phyloP scores from a whole-genome alignment of 2,113 vertebrate species.

The Tetrao urogallus region DNA sequence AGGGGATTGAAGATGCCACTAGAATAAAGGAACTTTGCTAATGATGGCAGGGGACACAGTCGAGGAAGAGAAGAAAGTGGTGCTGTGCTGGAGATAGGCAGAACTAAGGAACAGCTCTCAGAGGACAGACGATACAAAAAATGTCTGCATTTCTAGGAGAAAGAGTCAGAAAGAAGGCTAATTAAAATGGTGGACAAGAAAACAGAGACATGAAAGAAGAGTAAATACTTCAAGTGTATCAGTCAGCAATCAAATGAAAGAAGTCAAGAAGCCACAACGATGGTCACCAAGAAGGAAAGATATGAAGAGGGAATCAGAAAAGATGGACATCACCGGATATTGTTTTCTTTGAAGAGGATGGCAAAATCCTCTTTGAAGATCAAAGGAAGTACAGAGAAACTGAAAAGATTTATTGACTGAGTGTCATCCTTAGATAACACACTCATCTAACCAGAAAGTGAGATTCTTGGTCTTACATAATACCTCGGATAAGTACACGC shows the following conservation, averaged over 20 bases:
- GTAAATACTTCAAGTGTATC: background rate
- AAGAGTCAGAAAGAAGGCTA: background rate
- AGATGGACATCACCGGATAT: background rate
- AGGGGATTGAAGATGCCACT: background rate
- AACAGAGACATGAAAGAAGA: background rate
- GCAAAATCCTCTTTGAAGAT: background rate
- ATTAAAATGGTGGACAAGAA: conserved; percentile 4
- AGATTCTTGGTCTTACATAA: background rate
- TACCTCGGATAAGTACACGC: background rate
- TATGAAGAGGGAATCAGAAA: conserved; percentile 6
- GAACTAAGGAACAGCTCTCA: background rate
- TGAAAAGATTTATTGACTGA: conserved; percentile 8
- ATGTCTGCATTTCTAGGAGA: background rate
- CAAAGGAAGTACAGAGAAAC: conserved; percentile 10
- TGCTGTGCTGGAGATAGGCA: background rate
- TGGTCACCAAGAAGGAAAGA: background rate
- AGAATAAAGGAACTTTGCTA: background rate
- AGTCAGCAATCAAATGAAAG: background rate
- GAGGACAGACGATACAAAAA: background rate
- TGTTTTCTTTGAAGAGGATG: conserved; percentile 30
- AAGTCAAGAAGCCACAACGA: background rate
- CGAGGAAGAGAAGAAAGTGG: background rate
- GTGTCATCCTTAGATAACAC: background rate
- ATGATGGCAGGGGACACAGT: background rate
- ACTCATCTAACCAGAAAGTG: conserved; percentile 1